phyloP scores from a whole-genome alignment of 2,113 vertebrate species.

The Protobothrops mucrosquamatus region DNA sequence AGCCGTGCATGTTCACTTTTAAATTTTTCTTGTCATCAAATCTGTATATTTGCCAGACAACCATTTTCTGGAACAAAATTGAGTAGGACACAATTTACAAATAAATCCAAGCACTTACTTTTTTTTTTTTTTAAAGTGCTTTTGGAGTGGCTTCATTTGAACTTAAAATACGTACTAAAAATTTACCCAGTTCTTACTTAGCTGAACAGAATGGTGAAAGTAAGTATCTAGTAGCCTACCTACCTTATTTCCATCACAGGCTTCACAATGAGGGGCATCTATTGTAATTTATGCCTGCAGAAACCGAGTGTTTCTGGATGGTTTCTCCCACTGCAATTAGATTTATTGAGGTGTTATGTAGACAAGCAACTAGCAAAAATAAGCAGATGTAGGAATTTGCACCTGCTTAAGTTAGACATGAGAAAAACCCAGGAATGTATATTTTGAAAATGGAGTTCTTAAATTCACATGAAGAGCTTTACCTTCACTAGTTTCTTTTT shows the following conservation, averaged over 20 bases:
- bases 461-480: neutral
- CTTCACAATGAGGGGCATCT: neutral
- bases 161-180: neutral
- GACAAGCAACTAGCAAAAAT: neutral
- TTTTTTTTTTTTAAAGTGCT: neutral
- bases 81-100: constrained; percentile 58
- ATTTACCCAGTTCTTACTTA: neutral
- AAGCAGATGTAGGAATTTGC: neutral
- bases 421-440: neutral
- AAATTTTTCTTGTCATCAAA: constrained; percentile 34
- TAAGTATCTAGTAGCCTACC: neutral
- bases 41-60: constrained; percentile 46
- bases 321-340: neutral
- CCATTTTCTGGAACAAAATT: constrained; percentile 60
- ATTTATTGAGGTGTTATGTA: neutral
- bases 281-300: neutral
- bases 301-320: neutral
- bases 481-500: neutral
- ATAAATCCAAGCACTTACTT: constrained; percentile 21
- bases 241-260: neutral
- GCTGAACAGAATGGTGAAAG: neutral
- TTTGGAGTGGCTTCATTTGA: neutral
- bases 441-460: neutral
- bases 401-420: neutral
- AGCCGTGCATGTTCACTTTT: constrained; percentile 68